phyloP scores from a whole-genome alignment of 2,888 invertebrate species.

The Acleris sparsana region DNA sequence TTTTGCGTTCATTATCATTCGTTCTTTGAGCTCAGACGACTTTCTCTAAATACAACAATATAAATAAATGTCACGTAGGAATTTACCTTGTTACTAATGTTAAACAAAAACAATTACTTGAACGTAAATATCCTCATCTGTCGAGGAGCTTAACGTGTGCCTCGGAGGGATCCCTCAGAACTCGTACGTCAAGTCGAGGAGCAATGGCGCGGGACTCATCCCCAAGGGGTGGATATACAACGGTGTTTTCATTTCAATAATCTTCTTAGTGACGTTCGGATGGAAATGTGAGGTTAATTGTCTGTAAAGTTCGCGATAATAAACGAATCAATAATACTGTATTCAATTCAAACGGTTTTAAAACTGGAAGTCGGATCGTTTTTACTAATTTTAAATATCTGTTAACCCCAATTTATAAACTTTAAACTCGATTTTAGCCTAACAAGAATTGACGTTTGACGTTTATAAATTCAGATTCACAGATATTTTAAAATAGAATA shows the following conservation, averaged over 20 bases:
- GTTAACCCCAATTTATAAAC: no score
- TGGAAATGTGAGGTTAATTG: slow-evolving; percentile 8
- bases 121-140: slow-evolving; percentile 12
- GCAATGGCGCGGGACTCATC: slow-evolving; percentile 12
- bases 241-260: slow-evolving; percentile 26
- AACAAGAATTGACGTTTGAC: no score
- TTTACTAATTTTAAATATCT: no score
- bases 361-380: no score
- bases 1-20: no score
- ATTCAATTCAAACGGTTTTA: no score
- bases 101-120: slow-evolving; percentile 20
- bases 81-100: neutral
- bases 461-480: no score
- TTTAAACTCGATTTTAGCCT: no score
- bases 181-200: slow-evolving; percentile 7
- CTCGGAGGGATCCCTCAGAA: slow-evolving; percentile 7
- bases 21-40: no score
- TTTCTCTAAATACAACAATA: no score
- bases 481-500: no score
- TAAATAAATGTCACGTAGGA: no score
- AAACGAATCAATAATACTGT: neutral
- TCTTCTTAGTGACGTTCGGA: slow-evolving; percentile 15
- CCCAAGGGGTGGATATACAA: slow-evolving; percentile 23
- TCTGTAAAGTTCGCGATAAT: neutral
- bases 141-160: slow-evolving; percentile 4